Evolutionary conservation across 2,797 vertebrate genomes (phyloP).

Genomic region (Chelon labrosus): DNA sequence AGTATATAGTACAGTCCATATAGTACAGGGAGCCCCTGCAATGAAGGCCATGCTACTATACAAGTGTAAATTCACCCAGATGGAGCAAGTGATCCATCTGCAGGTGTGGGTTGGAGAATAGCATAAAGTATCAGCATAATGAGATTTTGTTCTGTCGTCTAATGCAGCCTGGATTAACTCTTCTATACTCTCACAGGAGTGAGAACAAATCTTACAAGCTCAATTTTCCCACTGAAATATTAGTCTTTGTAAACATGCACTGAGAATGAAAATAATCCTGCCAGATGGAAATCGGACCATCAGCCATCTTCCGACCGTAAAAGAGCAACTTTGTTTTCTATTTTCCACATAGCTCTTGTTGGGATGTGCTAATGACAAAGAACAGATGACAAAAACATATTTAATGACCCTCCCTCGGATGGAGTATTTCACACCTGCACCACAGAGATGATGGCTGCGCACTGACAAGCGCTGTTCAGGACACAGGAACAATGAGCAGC

Average conservation of each 20-base stretch:
- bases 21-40: neutral
- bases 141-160: constrained; percentile 13
- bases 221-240: constrained; percentile 6
- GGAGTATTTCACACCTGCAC: neutral
- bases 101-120: constrained; percentile 2
- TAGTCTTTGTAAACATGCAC: constrained; percentile 1
- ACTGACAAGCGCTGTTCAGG: constrained; percentile 3
- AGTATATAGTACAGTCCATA: no score
- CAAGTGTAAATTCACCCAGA: neutral
- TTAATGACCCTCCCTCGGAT: neutral
- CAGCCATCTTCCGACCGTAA: neutral
- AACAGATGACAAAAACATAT: neutral
- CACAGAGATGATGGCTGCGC: no score
- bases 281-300: neutral
- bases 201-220: constrained; percentile 9
- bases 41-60: neutral
- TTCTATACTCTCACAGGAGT: constrained; percentile 6
- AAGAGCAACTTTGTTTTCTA: no score
- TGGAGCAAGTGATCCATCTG: neutral
- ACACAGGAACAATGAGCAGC: constrained; percentile 19
- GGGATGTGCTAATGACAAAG: neutral
- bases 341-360: neutral
- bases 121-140: neutral
- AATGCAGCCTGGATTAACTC: constrained; percentile 5
- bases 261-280: constrained; percentile 8